Evolutionary conservation across 2,113 vertebrate genomes (phyloP).

Genomic region (Gadus chalcogrammus): DNA sequence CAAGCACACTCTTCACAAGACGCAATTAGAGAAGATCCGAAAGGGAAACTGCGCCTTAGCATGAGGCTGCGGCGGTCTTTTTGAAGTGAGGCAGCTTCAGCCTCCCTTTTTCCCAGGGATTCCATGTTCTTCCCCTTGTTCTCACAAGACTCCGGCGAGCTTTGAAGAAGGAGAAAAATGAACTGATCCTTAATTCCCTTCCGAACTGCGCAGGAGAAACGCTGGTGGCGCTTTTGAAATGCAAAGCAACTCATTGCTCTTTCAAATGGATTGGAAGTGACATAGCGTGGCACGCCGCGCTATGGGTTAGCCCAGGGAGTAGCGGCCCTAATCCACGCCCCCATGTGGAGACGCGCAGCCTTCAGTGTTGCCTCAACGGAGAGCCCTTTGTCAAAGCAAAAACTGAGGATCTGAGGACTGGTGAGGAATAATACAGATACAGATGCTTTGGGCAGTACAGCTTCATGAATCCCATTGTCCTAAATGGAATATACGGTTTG

Average conservation of each 20-base stretch:
- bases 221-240: conserved; percentile 56
- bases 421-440: not conserved
- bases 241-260: conserved; percentile 57
- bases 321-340: conserved; percentile 13
- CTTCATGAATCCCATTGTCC: too few species aligned
- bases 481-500: too few species aligned
- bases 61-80: too few species aligned
- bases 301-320: not conserved
- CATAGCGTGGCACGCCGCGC: conserved; percentile 51
- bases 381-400: conserved; percentile 31
- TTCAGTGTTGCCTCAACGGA: conserved; percentile 37
- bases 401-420: conserved; percentile 13
- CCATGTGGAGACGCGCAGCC: conserved; percentile 33
- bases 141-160: conserved; percentile 35
- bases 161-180: conserved; percentile 36
- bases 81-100: too few species aligned
- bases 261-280: conserved; percentile 39
- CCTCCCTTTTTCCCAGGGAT: not conserved
- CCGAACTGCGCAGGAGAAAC: conserved; percentile 32
- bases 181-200: conserved; percentile 42
- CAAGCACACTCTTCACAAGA: too few species aligned
- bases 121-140: conserved; percentile 6
- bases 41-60: too few species aligned
- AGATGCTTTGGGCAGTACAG: not conserved
- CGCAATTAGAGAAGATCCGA: too few species aligned